Evolutionary conservation across 2,797 vertebrate genomes (phyloP).

Genomic region (Betta splendens): DNA sequence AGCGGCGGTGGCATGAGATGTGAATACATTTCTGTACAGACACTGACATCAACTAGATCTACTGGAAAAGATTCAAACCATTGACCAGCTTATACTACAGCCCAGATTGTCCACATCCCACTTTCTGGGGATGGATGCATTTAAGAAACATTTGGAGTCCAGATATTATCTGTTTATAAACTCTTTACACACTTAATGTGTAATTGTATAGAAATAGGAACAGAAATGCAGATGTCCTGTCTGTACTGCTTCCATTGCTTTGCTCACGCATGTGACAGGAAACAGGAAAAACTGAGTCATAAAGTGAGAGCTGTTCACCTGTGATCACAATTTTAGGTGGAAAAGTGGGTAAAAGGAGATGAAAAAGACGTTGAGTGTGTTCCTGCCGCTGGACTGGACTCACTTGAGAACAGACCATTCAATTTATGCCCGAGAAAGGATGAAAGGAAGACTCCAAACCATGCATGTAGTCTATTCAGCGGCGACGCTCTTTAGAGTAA

Average conservation of each 20-base stretch:
- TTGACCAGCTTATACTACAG: no score
- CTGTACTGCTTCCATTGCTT: neutral
- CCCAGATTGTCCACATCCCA: no score
- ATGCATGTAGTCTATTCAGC: conserved; percentile 78
- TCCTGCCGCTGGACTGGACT: conserved; percentile 50
- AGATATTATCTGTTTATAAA: no score
- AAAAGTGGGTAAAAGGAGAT: neutral
- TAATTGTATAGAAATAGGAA: neutral
- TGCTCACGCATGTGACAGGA: neutral
- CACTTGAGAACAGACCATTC: conserved; percentile 73
- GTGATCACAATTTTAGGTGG: conserved; percentile 31
- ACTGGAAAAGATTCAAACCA: no score
- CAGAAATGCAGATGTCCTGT: neutral
- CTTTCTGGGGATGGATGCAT: no score
- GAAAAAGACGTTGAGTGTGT: conserved; percentile 6
- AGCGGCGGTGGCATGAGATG: conserved; percentile 1
- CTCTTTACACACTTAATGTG: neutral
- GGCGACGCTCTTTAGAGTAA: conserved; percentile 70
- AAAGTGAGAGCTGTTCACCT: conserved; percentile 27
- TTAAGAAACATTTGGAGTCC: no score
- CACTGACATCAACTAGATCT: neutral
- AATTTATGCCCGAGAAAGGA: conserved; percentile 75
- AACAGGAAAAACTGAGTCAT: neutral
- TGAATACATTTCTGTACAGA: neutral
- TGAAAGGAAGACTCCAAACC: conserved; percentile 81